Evolutionary conservation across 2,797 vertebrate genomes (phyloP), one percentile per base, ranked within the genome.

Genomic region (Cichlasoma orientale): DNA sequence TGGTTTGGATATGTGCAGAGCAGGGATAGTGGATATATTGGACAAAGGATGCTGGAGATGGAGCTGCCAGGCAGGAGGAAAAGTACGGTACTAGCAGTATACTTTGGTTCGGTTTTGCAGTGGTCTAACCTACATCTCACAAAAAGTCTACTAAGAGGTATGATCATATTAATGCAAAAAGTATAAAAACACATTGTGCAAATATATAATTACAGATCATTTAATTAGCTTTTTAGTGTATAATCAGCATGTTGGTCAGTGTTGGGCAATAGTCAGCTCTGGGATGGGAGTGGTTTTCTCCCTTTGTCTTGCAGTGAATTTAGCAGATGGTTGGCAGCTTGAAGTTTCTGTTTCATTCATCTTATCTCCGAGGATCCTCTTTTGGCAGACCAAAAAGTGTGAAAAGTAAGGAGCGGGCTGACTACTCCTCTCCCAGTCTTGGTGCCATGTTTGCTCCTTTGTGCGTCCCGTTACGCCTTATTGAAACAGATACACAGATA

Each of bases 291-390:
- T 59, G 33, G 18, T 52, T 59, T 86, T 77, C 72, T 47, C 86
- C 58, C 61, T 71, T 57, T 71, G 38, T 83, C 44, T 55, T 75
- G 54, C 79, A 54, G 69, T 80, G 56, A 59, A 78, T 78, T 77
- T 78, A 86, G 81, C 87, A 91, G 81, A 88, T 87, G 89, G 84
- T 81, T 83, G 59, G 72, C 77, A 74, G 56, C 79, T 27, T 79
- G 82, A 87, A 82, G 85, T 83, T 85, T 78, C 77, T 63, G 10
- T 86, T 88, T 89, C 72, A 82, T 87, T 86, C 70, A 80, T 80
- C 85, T 79, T 76, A 84, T 89, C 89, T 86, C 86, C 38, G 4
- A 80, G 79, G 79, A 75, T 80, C 73, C 36, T 81, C 59, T 50
- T 77, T 82, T 74, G 71, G 72, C 75, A 61, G 36, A 52, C 78